A percentile compares a stretch with the other conserved stretches of the same genome.
These are phyloP conservation scores for Heliconius himera DNA, from an alignment of 1,140 invertebrate species.

Conservation along the genomic window DNA sequence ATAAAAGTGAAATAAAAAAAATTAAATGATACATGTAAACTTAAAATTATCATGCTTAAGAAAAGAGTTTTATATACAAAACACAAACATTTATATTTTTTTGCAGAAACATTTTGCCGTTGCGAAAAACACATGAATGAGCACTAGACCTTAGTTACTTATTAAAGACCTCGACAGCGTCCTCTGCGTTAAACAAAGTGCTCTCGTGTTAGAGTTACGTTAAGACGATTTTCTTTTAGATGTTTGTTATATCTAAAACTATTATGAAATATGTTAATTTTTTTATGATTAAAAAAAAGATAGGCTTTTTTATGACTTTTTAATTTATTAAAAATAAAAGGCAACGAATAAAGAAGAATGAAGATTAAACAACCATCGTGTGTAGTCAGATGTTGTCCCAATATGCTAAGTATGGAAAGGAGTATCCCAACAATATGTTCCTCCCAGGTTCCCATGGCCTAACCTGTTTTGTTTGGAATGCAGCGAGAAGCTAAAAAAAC, in stretches of 20 bases:
- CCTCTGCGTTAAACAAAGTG: conserved; percentile 27
- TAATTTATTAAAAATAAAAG: no score
- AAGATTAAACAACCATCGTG: no score
- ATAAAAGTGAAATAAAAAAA: no score
- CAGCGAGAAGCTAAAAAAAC: no score
- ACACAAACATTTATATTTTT: not conserved
- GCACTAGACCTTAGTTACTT: conserved; percentile 10
- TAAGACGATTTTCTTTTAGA: conserved; percentile 18
- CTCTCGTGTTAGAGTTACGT: conserved; percentile 23
- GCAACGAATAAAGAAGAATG: no score
- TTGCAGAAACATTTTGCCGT: not conserved
- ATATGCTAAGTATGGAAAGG: no score
- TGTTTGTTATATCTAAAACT: conserved; percentile 1
- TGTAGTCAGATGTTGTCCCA: no score
- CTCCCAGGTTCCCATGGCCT: not conserved
- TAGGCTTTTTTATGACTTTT: no score
- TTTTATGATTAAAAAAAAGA: no score
- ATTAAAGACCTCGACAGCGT: conserved; percentile 22
- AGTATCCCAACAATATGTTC: not conserved
- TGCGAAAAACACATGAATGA: not conserved
- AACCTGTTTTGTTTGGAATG: not conserved
- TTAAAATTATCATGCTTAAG: not conserved
- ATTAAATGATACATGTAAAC: not conserved
- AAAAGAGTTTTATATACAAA: not conserved
- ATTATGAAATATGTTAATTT: not conserved